phyloP scores from a whole-genome alignment of 1,140 invertebrate genomes.

The Heterodera carotae region DNA sequence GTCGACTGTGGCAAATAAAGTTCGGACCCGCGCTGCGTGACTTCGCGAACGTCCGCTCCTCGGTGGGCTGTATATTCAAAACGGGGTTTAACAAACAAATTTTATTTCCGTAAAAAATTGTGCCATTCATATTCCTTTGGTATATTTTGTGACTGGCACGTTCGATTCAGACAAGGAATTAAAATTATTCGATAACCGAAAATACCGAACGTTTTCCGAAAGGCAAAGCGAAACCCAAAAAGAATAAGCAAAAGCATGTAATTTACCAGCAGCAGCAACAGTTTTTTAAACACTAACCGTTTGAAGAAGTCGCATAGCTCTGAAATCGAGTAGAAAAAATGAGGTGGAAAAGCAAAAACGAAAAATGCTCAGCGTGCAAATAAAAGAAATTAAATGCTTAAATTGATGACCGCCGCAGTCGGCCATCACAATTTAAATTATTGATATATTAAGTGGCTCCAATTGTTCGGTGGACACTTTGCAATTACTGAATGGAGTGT shows the following conservation, averaged over 20 bases:
- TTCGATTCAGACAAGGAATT: no score
- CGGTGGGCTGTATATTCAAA: not conserved
- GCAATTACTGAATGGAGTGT: no score
- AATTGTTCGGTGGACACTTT: no score
- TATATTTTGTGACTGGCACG: no score
- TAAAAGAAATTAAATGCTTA: not conserved
- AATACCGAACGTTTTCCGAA: not conserved
- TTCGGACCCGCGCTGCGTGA: not conserved
- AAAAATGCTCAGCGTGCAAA: slow-evolving; percentile 15
- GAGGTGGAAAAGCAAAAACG: slow-evolving; percentile 8
- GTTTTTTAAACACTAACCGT: not conserved
- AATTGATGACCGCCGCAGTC: not conserved
- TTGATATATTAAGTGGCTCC: no score
- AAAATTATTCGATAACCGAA: no score
- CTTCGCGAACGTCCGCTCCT: slow-evolving; percentile 6
- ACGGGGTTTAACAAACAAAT: not conserved
- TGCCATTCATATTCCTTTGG: no score
- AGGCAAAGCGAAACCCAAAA: not conserved
- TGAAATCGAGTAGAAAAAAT: slow-evolving; percentile 5
- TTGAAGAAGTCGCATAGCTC: slow-evolving; percentile 21
- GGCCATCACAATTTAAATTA: slow-evolving; percentile 10
- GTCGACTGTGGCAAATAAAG: not conserved
- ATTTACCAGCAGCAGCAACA: not conserved
- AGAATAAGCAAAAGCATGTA: slow-evolving; percentile 5
- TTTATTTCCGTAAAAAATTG: no score